Percentiles rank a stretch among this genome's conserved stretches.
phyloP scores from a whole-genome alignment of 2,888 invertebrate genomes.

The Podabrus alpinus region DNA sequence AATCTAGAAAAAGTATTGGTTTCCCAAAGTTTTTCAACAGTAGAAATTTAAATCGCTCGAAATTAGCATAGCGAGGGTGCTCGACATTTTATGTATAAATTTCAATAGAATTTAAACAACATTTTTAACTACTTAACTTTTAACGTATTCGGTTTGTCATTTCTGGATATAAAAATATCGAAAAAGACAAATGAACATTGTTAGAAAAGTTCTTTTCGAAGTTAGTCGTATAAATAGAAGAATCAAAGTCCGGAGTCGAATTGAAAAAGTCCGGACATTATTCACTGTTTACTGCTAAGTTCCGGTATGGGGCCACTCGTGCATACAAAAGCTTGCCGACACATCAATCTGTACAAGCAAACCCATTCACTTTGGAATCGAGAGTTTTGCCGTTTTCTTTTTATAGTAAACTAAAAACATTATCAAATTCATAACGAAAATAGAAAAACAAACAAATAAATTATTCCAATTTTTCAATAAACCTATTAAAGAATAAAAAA shows the following conservation, averaged over 20 bases:
- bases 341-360: constrained; percentile 37
- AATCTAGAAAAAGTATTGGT: background rate
- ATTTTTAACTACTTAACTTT: constrained; percentile 7
- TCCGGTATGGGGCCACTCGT: constrained; percentile 46
- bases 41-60: background rate
- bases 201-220: constrained; percentile 12
- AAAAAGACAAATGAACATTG: constrained; percentile 15
- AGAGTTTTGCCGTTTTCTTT: constrained; percentile 17
- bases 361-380: constrained; percentile 29
- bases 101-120: background rate
- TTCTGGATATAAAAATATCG: constrained; percentile 6
- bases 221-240: constrained; percentile 24
- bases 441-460: constrained; percentile 1
- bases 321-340: constrained; percentile 46
- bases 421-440: background rate
- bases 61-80: background rate
- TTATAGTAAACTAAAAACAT: background rate
- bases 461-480: background rate
- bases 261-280: constrained; percentile 43
- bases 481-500: background rate
- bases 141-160: constrained; percentile 10
- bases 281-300: constrained; percentile 45
- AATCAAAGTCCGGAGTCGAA: constrained; percentile 37
- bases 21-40: background rate
- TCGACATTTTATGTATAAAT: constrained; percentile 4